These are phyloP conservation scores for Astyanax mexicanus DNA, from an alignment of 2,797 vertebrate species.

Conservation along the genomic window DNA sequence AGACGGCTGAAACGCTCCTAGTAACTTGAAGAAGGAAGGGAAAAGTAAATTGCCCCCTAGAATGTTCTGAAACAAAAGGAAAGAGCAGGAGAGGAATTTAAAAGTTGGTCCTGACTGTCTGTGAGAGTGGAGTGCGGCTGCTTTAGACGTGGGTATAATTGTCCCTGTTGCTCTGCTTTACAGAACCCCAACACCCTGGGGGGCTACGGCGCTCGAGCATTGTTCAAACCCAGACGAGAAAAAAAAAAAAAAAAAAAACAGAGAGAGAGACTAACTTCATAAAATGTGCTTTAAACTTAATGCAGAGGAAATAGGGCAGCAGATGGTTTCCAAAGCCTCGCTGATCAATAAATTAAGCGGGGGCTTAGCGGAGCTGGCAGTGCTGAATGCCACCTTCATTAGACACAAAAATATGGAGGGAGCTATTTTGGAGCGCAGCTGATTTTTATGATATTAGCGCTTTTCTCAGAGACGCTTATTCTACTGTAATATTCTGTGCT, in stretches of 20 bases:
- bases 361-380: slow-evolving; percentile 60
- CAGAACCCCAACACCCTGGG: slow-evolving; percentile 70
- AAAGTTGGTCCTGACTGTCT: slow-evolving; percentile 65
- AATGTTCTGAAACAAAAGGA: slow-evolving; percentile 80
- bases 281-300: slow-evolving; percentile 77
- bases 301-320: slow-evolving; percentile 80
- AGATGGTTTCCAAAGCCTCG: slow-evolving; percentile 78
- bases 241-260: slow-evolving; percentile 53
- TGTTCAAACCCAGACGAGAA: slow-evolving; percentile 68
- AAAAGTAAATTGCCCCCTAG: slow-evolving; percentile 80
- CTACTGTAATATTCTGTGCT: not conserved
- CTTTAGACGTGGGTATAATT: slow-evolving; percentile 66
- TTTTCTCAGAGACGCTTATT: slow-evolving; percentile 25
- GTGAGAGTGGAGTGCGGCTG: slow-evolving; percentile 60
- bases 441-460: slow-evolving; percentile 48
- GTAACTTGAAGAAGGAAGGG: slow-evolving; percentile 87
- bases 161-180: slow-evolving; percentile 72
- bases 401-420: slow-evolving; percentile 48
- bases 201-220: slow-evolving; percentile 68
- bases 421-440: slow-evolving; percentile 39
- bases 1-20: slow-evolving; percentile 91
- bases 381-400: slow-evolving; percentile 63
- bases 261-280: slow-evolving; percentile 67
- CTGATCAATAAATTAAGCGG: slow-evolving; percentile 80
- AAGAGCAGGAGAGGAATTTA: slow-evolving; percentile 2